Percentiles rank a stretch among this genome's conserved stretches.
phyloP scores from a whole-genome alignment of 2,888 invertebrate genomes.

The Dendrolimus houi region DNA sequence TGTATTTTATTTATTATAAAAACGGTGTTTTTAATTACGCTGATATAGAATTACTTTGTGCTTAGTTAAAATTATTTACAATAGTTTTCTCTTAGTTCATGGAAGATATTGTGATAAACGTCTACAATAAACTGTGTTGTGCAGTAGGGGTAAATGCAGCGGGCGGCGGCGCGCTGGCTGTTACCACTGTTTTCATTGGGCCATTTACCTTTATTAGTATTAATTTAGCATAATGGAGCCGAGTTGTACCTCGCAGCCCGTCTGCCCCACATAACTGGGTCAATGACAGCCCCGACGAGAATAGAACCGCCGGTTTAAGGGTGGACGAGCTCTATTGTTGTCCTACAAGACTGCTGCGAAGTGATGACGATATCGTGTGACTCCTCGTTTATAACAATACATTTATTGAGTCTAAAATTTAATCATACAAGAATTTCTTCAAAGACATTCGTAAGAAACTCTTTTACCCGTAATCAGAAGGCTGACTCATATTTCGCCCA shows the following conservation, averaged over 20 bases:
- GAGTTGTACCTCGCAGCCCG: constrained; percentile 40
- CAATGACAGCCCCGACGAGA: constrained; percentile 66
- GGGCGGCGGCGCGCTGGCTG: constrained; percentile 31
- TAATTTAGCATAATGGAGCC: constrained; percentile 49
- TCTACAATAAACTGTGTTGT: constrained; percentile 17
- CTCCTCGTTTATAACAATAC: background rate
- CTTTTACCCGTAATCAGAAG: too few relatives aligned
- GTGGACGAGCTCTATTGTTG: constrained; percentile 10
- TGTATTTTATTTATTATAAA: too few relatives aligned
- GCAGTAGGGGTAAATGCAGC: constrained; percentile 15
- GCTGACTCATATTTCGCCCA: too few relatives aligned
- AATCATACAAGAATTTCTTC: too few relatives aligned
- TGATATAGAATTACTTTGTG: too few relatives aligned
- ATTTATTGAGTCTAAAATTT: too few relatives aligned
- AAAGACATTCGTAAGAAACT: too few relatives aligned
- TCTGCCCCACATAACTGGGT: constrained; percentile 56
- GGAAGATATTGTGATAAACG: constrained; percentile 20
- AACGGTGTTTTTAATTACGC: too few relatives aligned
- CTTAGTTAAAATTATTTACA: background rate
- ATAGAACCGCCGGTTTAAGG: constrained; percentile 60
- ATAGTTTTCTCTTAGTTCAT: background rate
- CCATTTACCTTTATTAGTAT: constrained; percentile 58
- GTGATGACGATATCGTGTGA: background rate
- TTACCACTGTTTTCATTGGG: constrained; percentile 41
- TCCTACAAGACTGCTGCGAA: constrained; percentile 4